Percentiles rank a stretch among this genome's conserved stretches.
These are phyloP conservation scores for Morinoia aosen DNA, from an alignment of 2,888 invertebrate species.

Conservation along the genomic window DNA sequence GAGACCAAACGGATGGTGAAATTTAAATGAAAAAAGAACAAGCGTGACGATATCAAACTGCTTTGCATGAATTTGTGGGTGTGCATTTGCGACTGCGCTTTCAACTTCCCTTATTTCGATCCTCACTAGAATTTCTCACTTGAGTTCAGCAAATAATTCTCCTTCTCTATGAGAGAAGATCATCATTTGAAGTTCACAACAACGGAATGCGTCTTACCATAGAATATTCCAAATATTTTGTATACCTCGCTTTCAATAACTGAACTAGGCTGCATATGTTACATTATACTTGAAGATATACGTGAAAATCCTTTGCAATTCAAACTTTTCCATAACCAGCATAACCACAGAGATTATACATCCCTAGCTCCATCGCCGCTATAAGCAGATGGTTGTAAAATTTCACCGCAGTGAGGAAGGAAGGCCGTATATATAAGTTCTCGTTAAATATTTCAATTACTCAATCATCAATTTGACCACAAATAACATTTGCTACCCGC, in stretches of 20 bases:
- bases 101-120: neutral
- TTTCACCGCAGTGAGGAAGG: neutral
- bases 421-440: neutral
- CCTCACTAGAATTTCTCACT: neutral
- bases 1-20: neutral
- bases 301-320: no score
- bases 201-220: neutral
- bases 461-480: neutral
- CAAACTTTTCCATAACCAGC: no score
- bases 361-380: no score
- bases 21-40: neutral
- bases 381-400: neutral
- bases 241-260: neutral
- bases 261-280: neutral
- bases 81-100: neutral
- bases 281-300: neutral
- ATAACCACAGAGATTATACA: no score
- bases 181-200: neutral
- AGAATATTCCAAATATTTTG: neutral
- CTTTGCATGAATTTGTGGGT: neutral
- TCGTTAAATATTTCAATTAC: neutral
- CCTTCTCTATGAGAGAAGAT: neutral
- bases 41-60: neutral
- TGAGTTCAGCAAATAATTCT: neutral
- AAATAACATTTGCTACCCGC: neutral